Evolutionary conservation across 2,113 vertebrate species (phyloP).

Genomic region (Meleagris gallopavo): DNA sequence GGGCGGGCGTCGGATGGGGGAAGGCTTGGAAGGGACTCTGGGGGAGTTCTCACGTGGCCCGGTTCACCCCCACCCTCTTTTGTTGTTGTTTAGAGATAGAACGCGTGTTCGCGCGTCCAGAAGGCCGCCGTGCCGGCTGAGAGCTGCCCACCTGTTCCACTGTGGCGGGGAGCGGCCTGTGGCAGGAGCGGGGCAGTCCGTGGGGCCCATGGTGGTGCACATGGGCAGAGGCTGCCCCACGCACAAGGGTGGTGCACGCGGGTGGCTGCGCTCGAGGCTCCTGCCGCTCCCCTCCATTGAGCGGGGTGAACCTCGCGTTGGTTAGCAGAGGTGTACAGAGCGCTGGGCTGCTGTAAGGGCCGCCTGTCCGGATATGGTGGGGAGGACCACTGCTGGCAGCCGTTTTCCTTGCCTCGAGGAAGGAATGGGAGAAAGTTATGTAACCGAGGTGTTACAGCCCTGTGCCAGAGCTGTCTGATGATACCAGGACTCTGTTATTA

Average conservation of each 20-base stretch:
- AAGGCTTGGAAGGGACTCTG: neutral
- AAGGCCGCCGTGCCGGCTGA: neutral
- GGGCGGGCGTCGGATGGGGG: no score
- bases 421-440: neutral
- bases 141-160: neutral
- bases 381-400: neutral
- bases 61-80: rapidly evolving
- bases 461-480: neutral
- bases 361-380: neutral
- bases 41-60: neutral
- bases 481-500: neutral
- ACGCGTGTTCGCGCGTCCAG: rapidly evolving
- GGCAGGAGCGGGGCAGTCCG: neutral
- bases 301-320: rapidly evolving
- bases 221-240: no score
- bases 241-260: no score
- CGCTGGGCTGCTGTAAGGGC: neutral
- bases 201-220: no score
- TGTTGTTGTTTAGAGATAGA: neutral
- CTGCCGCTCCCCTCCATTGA: neutral
- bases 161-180: neutral
- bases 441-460: neutral
- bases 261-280: neutral
- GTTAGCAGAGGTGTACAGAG: neutral
- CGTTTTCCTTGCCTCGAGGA: neutral